Evolutionary conservation across 2,888 invertebrate species (phyloP).

Genomic region (Hydroisotoma schaefferi): DNA sequence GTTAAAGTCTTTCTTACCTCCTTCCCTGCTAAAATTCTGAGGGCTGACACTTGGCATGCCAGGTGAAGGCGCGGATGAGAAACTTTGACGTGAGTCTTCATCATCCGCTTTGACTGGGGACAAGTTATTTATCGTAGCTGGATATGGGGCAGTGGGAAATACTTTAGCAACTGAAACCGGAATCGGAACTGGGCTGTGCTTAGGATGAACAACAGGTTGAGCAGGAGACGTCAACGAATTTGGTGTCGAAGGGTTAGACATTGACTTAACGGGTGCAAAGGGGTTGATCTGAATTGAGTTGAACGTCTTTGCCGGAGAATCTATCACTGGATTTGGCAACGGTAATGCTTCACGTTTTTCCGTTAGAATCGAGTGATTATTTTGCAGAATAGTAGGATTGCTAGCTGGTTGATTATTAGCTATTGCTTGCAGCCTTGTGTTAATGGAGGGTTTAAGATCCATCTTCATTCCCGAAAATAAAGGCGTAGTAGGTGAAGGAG

Average conservation of each 20-base stretch:
- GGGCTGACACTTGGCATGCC: slow-evolving; percentile 38
- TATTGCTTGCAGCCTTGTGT: slow-evolving; percentile 42
- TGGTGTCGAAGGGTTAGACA: slow-evolving; percentile 45
- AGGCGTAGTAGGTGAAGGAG: slow-evolving; percentile 27
- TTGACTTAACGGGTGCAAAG: slow-evolving; percentile 37
- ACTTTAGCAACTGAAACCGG: neutral
- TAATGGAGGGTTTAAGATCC: slow-evolving; percentile 40
- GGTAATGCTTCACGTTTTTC: neutral
- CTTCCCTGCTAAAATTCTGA: slow-evolving; percentile 26
- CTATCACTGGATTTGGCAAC: neutral
- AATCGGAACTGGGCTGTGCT: slow-evolving; percentile 2
- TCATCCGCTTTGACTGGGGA: slow-evolving; percentile 20
- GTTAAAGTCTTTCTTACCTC: slow-evolving; percentile 3
- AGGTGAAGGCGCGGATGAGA: slow-evolving; percentile 40
- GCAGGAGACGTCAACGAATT: slow-evolving; percentile 39
- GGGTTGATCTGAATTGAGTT: slow-evolving; percentile 9
- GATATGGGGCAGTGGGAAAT: neutral
- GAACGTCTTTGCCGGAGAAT: neutral
- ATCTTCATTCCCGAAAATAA: slow-evolving; percentile 33
- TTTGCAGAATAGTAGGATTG: neutral
- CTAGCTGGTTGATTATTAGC: slow-evolving; percentile 16
- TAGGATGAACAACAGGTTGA: neutral
- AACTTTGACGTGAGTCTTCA: slow-evolving; percentile 46
- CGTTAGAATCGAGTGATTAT: neutral
- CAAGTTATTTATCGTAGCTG: slow-evolving; percentile 10